Percentiles rank a stretch among this genome's conserved stretches.
These are phyloP conservation scores for Lasiommata megera DNA, from an alignment of 2,888 invertebrate species.

Conservation along the genomic window DNA sequence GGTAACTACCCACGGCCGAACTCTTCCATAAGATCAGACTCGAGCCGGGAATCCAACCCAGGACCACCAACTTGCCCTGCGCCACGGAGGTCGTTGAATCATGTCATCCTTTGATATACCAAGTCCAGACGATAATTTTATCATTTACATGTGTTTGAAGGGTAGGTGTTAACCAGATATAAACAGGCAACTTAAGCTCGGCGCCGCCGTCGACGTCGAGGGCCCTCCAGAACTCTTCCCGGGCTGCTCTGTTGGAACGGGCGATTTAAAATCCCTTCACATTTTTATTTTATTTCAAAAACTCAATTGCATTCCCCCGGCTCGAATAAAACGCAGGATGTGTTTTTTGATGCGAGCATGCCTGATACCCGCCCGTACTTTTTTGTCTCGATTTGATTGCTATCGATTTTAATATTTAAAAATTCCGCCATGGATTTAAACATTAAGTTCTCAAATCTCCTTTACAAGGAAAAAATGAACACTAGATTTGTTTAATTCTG, in stretches of 20 bases:
- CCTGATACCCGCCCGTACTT: not conserved
- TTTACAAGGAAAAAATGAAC: too few relatives aligned
- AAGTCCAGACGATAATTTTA: constrained; percentile 1
- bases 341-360: not conserved
- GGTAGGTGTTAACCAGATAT: constrained; percentile 54
- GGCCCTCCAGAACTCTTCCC: constrained; percentile 57
- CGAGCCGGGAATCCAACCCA: too few relatives aligned
- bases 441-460: too few relatives aligned
- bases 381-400: not conserved
- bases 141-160: constrained; percentile 3
- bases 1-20: too few relatives aligned
- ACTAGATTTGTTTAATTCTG: too few relatives aligned
- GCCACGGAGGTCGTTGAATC: too few relatives aligned
- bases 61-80: too few relatives aligned
- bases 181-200: constrained; percentile 59
- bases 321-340: not conserved
- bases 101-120: not conserved
- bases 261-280: constrained; percentile 53
- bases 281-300: constrained; percentile 45
- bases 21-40: too few relatives aligned
- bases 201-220: constrained; percentile 60
- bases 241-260: constrained; percentile 67
- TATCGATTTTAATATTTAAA: not conserved
- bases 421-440: too few relatives aligned
- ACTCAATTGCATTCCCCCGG: constrained; percentile 6